A percentile compares a stretch with the other conserved stretches of the same genome.
These are phyloP conservation scores for Heliothis peltigera DNA, from an alignment of 2,888 invertebrate species.

Conservation along the genomic window DNA sequence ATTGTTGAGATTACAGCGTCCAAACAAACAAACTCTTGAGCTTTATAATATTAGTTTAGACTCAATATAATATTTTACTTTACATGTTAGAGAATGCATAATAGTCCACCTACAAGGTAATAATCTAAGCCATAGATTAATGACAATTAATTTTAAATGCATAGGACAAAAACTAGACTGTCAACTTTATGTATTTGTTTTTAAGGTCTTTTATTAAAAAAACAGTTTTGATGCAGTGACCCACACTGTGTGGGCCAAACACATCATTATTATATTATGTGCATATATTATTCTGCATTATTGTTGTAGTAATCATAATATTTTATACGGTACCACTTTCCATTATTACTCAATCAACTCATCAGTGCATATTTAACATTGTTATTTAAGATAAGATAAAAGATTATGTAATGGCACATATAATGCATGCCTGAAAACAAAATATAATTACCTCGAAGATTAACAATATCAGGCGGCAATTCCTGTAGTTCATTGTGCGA, in stretches of 20 bases:
- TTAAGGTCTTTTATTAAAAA: too few species aligned
- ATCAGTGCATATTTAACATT: not conserved
- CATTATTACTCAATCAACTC: conserved; percentile 1
- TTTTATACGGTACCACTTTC: conserved; percentile 2
- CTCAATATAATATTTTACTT: too few species aligned
- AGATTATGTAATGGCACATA: not conserved
- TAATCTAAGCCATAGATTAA: too few species aligned
- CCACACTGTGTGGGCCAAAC: not conserved
- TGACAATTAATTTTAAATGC: too few species aligned
- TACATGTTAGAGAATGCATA: too few species aligned
- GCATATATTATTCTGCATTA: not conserved
- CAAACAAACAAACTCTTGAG: too few species aligned
- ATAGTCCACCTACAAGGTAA: too few species aligned
- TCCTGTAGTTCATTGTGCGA: conserved; percentile 93
- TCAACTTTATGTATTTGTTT: too few species aligned
- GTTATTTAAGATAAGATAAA: conserved; percentile 9
- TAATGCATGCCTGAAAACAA: not conserved
- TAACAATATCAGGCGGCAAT: conserved; percentile 95
- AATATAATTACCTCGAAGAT: conserved; percentile 93
- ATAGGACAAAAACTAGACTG: too few species aligned
- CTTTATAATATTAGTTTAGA: too few species aligned
- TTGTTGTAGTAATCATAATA: not conserved
- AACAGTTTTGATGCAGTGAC: conserved; percentile 1
- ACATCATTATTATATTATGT: not conserved
- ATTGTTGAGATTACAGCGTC: too few species aligned